Conservation (phyloP, 2,113 vertebrate genomes). For the Centropus unirufus region DNA sequence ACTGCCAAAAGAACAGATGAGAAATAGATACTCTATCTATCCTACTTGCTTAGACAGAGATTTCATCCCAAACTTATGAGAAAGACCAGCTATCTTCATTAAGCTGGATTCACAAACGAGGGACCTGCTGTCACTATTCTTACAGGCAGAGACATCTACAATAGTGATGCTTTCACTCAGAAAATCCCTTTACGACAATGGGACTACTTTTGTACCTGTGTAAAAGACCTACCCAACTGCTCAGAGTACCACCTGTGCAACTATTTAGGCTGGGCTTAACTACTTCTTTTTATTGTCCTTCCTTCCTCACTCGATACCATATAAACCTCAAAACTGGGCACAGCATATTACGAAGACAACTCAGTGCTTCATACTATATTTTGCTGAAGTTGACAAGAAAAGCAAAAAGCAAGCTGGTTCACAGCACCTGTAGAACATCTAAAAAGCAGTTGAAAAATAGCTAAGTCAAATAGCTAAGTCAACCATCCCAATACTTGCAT, state of each 20-base stretch:
- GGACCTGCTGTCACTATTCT: not conserved
- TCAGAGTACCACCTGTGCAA: not conserved
- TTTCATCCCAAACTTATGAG: not conserved
- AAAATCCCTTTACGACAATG: not conserved
- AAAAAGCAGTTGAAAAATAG: not conserved
- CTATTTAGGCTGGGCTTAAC: not conserved
- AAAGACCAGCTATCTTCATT: not conserved
- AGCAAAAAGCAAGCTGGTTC: not conserved
- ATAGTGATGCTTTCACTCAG: not conserved
- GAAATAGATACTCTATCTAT: not conserved
- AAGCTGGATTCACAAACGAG: not conserved
- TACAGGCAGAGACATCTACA: not conserved
- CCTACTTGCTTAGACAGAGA: rapidly evolving
- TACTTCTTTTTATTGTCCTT: not conserved
- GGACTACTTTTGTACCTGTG: not conserved
- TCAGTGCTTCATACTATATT: not conserved
- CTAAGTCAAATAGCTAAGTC: not conserved
- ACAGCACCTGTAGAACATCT: not conserved
- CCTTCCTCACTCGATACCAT: not conserved
- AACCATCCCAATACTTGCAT: not conserved
- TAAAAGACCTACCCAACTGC: not conserved
- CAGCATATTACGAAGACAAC: not conserved
- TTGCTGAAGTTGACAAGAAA: not conserved
- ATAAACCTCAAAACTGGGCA: not conserved
- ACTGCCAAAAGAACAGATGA: not conserved